Base-by-base conservation (phyloP, 2,113 vertebrate species). In the Corydoras maculifer region DNA sequence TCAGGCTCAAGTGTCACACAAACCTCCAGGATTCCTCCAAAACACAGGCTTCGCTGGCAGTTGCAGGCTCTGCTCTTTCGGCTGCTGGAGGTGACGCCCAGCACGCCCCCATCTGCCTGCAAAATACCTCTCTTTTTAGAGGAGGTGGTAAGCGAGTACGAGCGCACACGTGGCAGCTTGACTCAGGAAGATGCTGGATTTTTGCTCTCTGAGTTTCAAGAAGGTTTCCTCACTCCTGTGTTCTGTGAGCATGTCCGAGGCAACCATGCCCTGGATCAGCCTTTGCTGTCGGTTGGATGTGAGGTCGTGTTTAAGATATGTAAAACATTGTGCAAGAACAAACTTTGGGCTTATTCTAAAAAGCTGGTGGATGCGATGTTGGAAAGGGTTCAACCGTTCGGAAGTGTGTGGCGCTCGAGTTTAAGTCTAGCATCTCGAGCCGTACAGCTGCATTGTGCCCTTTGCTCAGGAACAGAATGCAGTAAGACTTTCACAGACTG, bases 41-140 rank as follows among this genome's bases (percentile, higher is more conserved):
- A 8, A 48, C 77, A 60, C 65, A 79, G 73, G 2, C 82, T 95
- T 0, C 50, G 35, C 0, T 78, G 75, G 29, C 84, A 91, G n/a
- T 69, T 95, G 61, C 87, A 86, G 75, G 90, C 94, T 25, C 79
- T 93, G 64, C 84, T 85, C 25, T 96, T 96, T 76, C 86, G 93
- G 9, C 80, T 92, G 63, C 80, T 98, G 70, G 74, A 92, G 77
- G 89, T 91, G 55, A 83, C 78, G 50, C 70, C 25, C 11, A 3
- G 12, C 5, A 0, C 1, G 2, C 12, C 15, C 7, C 0, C 77
- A 66, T 3, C 81, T 13, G 48, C 84, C 75, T 83, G 74, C 71
- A 78, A 91, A 89, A 85, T 78, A 29, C 85, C 78, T 57, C 77
- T 82, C 0, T 92, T 92, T 31, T 75, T 84, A 0, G 87, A 88